Conservation (phyloP, 2,113 vertebrate genomes). For the Brachypteracias leptosomus region DNA sequence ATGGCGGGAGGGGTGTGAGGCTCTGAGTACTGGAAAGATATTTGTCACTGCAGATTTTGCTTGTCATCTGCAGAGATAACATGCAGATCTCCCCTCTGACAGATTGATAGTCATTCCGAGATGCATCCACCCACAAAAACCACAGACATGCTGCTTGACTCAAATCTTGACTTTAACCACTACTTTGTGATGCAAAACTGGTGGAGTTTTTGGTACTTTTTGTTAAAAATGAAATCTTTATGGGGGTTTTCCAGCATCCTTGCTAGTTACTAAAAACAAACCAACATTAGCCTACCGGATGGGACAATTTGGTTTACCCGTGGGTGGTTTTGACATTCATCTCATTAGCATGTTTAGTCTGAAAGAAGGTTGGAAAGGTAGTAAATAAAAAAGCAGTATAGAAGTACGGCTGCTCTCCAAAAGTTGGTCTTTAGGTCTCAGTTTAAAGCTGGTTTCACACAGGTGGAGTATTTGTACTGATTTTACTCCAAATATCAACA, state of each 20-base stretch:
- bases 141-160: conserved; percentile 78
- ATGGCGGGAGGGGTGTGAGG: background rate
- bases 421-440: background rate
- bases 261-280: conserved; percentile 70
- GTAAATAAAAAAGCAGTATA: conserved; percentile 1
- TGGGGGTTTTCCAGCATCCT: conserved; percentile 79
- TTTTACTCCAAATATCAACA: background rate
- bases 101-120: conserved; percentile 60
- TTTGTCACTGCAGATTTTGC: conserved; percentile 60
- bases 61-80: conserved; percentile 29
- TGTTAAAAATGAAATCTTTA: conserved; percentile 78
- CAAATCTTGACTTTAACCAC: conserved; percentile 76
- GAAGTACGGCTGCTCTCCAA: background rate
- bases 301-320: conserved; percentile 33
- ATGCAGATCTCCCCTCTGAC: conserved; percentile 56
- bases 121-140: conserved; percentile 79
- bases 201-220: conserved; percentile 86
- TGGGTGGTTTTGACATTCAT: conserved; percentile 45
- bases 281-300: conserved; percentile 33
- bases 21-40: conserved; percentile 21
- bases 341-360: conserved; percentile 56
- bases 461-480: background rate
- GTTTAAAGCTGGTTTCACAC: background rate
- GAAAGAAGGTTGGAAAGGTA: conserved; percentile 30
- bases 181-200: conserved; percentile 82